A percentile compares a stretch with the other conserved stretches of the same genome.
Evolutionary conservation across 2,888 invertebrate genomes (phyloP).

Genomic region (Ptilodon capucinus): DNA sequence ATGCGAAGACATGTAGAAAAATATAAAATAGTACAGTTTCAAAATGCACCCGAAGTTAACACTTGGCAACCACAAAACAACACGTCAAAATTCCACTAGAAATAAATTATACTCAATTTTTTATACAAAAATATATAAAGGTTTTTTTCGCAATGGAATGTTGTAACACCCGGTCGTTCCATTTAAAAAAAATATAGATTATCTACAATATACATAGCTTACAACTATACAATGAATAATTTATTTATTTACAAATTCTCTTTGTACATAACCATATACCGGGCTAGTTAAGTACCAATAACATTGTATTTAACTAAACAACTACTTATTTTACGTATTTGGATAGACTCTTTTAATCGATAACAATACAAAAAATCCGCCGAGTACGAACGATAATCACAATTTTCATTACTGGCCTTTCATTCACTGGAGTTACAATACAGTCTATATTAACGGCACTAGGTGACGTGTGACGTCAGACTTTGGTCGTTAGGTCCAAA

Average conservation of each 20-base stretch:
- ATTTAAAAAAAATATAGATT: slow-evolving; percentile 51
- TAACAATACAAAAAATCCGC: slow-evolving; percentile 71
- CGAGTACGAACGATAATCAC: slow-evolving; percentile 67
- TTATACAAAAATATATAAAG: slow-evolving; percentile 45
- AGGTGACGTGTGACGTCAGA: slow-evolving; percentile 71
- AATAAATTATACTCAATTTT: slow-evolving; percentile 74
- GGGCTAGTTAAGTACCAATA: slow-evolving; percentile 61
- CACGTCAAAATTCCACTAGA: slow-evolving; percentile 72
- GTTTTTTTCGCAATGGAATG: slow-evolving; percentile 51
- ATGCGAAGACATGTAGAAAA: slow-evolving; percentile 38
- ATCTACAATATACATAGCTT: slow-evolving; percentile 62
- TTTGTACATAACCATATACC: slow-evolving; percentile 76
- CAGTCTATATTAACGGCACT: slow-evolving; percentile 47
- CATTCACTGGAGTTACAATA: slow-evolving; percentile 53
- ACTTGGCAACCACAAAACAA: slow-evolving; percentile 59
- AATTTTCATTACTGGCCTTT: slow-evolving; percentile 78
- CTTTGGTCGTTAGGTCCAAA: slow-evolving; percentile 87
- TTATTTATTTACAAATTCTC: slow-evolving; percentile 73
- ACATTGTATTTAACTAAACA: slow-evolving; percentile 57
- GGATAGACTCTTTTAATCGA: slow-evolving; percentile 81
- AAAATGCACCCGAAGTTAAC: slow-evolving; percentile 68
- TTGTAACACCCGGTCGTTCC: slow-evolving; percentile 60
- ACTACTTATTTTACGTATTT: slow-evolving; percentile 78
- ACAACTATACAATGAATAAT: slow-evolving; percentile 53
- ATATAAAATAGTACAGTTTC: slow-evolving; percentile 37